Base-by-base conservation (phyloP, 2,888 invertebrate species). In the Microctonus aethiopoides region DNA sequence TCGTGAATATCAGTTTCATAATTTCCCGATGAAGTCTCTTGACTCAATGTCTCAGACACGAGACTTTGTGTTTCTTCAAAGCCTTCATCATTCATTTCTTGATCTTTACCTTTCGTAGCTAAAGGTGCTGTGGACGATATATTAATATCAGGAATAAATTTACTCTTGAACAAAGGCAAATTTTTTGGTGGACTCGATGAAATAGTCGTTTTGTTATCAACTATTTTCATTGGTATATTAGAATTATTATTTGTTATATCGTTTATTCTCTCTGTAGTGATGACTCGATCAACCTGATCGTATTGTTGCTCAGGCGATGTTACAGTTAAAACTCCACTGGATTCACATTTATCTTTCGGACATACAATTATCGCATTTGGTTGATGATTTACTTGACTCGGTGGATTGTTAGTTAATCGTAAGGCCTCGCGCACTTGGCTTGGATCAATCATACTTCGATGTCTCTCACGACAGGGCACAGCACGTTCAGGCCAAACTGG, bases 41-140 rank as follows among this genome's bases (percentile, higher is more conserved):
- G 95, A 57, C 95, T 95, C 2, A 94, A 92, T 7, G 94, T 95
- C 83, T 95, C 95, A 0, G 95, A 95, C 80, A 95, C 94, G 64
- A 95, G 88, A 81, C 95, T 95, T 81, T 95, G 95, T 0, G 95
- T 95, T 87, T 96, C 96, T 84, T 96, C 95, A 81, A 96, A 96
- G 9, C 96, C 95, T 88, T 96, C 95, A 82, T 96, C 96, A 80
- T 95, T 94, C 56, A 93, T 84, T 78, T 95, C 95, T 74, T 91
- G 91, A 75, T 93, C 93, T 68, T 86, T 87, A 72, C 68, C 84
- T 71, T 81, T 83, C 20, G 76, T 87, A 65, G 78, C 82, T 22
- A 75, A 10, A 0, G 76, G 60, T 62, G 83, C 84, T 70, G 83
- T 85, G 72, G 84, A 77, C 32, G 89, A 89, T 0, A 90, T 87